Conservation (phyloP, 2,113 vertebrate species). For the Excalfactoria chinensis region DNA sequence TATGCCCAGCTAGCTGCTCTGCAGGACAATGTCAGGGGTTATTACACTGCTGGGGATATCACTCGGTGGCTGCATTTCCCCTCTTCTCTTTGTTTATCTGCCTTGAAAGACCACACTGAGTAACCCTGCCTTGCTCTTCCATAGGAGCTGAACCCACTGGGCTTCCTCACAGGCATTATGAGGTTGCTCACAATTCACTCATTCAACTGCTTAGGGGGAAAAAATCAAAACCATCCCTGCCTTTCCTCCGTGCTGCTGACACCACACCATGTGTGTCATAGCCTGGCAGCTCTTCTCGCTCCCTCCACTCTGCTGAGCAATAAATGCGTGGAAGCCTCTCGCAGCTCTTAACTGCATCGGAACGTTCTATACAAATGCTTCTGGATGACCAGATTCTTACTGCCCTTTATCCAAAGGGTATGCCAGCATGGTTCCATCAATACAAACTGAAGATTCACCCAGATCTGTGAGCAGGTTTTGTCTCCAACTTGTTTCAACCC, state of each 20-base stretch:
- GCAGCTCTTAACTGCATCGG: background rate
- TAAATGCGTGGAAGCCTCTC: background rate
- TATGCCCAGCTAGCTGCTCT: constrained; percentile 59
- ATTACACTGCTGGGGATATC: constrained; percentile 27
- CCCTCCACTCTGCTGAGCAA: background rate
- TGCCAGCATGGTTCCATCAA: background rate
- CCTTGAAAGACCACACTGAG: background rate
- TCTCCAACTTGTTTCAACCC: background rate
- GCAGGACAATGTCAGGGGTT: constrained; percentile 48
- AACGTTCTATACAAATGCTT: background rate
- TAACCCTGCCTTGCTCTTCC: background rate
- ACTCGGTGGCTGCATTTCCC: background rate
- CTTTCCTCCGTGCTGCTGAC: background rate
- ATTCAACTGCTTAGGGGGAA: background rate
- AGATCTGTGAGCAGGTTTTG: background rate
- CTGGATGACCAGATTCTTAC: background rate
- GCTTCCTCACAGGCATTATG: background rate
- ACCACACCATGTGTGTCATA: background rate
- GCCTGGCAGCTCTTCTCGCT: background rate
- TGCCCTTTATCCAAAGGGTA: background rate
- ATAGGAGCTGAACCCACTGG: background rate
- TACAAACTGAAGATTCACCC: background rate
- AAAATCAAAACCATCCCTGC: background rate
- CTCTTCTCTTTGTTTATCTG: constrained; percentile 12
- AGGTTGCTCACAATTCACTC: background rate